phyloP scores from a whole-genome alignment of 2,888 invertebrate species.

The Metacarcinus magister region DNA sequence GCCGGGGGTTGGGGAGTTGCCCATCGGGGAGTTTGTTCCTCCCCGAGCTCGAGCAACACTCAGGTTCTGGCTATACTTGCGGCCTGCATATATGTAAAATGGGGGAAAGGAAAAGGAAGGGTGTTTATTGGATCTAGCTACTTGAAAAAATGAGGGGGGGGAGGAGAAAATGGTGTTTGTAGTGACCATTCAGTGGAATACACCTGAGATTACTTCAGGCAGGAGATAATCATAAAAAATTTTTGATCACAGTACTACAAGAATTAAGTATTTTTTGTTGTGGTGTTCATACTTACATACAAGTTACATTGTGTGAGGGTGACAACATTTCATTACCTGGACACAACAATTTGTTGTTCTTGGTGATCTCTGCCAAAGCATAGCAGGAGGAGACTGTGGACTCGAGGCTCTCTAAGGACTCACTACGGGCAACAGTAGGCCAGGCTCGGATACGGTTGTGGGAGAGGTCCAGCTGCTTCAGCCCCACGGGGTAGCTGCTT shows the following conservation, averaged over 20 bases:
- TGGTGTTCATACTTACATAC: background rate
- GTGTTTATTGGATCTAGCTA: slow-evolving; percentile 74
- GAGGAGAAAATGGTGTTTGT: slow-evolving; percentile 56
- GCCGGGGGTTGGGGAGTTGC: slow-evolving; percentile 72
- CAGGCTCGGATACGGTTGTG: slow-evolving; percentile 96
- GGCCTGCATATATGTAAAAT: slow-evolving; percentile 67
- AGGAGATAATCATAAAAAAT: background rate
- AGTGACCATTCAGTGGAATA: background rate
- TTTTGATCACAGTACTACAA: background rate
- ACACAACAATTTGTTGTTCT: slow-evolving; percentile 67
- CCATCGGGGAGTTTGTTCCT: slow-evolving; percentile 75
- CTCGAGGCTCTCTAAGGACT: slow-evolving; percentile 76
- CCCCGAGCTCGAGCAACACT: slow-evolving; percentile 66
- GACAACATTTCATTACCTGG: slow-evolving; percentile 58
- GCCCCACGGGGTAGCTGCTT: slow-evolving; percentile 93
- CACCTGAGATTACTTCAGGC: background rate
- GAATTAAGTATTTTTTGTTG: background rate
- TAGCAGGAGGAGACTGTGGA: slow-evolving; percentile 77
- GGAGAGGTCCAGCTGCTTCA: slow-evolving; percentile 96
- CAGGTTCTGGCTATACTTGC: slow-evolving; percentile 74
- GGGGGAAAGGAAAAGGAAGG: slow-evolving; percentile 75
- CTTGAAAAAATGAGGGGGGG: slow-evolving; percentile 66
- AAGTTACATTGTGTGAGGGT: background rate
- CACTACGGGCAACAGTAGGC: slow-evolving; percentile 85
- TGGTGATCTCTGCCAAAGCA: slow-evolving; percentile 76